phyloP scores from a whole-genome alignment of 2,888 invertebrate genomes.

The Drosophila mimica region DNA sequence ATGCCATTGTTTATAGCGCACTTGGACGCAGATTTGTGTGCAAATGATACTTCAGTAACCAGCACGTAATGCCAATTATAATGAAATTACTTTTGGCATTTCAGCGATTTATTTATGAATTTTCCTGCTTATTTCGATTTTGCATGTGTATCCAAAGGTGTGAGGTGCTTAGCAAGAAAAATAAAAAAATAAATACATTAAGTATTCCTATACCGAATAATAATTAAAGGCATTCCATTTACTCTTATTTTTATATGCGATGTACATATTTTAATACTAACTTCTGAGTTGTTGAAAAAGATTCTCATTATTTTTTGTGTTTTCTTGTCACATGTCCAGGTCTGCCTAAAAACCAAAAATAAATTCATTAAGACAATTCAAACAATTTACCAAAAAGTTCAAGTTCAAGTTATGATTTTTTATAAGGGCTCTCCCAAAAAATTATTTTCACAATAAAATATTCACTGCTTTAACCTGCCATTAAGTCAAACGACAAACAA shows the following conservation, averaged over 20 bases:
- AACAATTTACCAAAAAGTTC: conserved; percentile 4
- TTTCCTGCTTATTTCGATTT: conserved; percentile 10
- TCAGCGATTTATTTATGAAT: conserved; percentile 49
- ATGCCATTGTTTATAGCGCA: conserved; percentile 60
- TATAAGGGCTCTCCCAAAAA: conserved; percentile 11
- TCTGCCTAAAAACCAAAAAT: not conserved
- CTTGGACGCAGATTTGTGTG: conserved; percentile 68
- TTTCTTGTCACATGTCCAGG: not conserved
- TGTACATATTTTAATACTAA: not conserved
- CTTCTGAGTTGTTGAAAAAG: not conserved
- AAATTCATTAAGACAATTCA: not conserved
- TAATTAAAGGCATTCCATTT: not conserved
- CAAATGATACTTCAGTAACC: conserved; percentile 64
- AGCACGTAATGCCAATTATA: conserved; percentile 75
- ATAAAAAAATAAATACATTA: conserved; percentile 13
- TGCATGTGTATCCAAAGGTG: not conserved
- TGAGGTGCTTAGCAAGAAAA: not conserved
- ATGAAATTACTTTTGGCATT: conserved; percentile 64
- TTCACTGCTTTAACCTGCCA: conserved; percentile 7
- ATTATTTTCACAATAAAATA: conserved; percentile 30
- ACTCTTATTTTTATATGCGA: not conserved
- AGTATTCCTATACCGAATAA: not conserved
- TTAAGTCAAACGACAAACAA: conserved; percentile 30
- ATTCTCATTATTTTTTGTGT: not conserved
- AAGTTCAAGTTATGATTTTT: conserved; percentile 26